These are phyloP conservation scores for Drosophila neutralis DNA, from an alignment of 2,888 invertebrate genomes.

Conservation along the genomic window DNA sequence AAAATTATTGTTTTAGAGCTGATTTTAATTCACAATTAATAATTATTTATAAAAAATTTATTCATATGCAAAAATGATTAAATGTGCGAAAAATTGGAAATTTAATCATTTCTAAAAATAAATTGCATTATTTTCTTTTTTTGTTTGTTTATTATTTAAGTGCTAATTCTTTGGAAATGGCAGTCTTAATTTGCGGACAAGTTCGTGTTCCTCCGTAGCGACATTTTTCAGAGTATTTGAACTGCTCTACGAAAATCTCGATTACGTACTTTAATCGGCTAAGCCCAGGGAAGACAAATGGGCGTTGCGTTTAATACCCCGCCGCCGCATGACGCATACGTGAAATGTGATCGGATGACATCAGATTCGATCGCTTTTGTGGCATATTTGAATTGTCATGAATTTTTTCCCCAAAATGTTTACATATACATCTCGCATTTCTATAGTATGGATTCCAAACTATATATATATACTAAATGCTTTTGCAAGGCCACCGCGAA, in stretches of 20 bases:
- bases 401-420: slow-evolving; percentile 21
- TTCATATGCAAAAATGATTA: neutral
- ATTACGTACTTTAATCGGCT: slow-evolving; percentile 11
- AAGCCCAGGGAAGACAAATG: slow-evolving; percentile 14
- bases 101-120: neutral
- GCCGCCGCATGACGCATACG: slow-evolving; percentile 36
- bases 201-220: neutral
- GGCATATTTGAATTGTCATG: slow-evolving; percentile 14
- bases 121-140: neutral
- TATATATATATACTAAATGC: slow-evolving; percentile 13
- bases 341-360: slow-evolving; percentile 63
- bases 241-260: too few relatives aligned
- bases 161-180: neutral
- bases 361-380: slow-evolving; percentile 49
- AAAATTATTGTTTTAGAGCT: neutral
- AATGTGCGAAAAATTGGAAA: too few relatives aligned
- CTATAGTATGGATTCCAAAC: neutral
- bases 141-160: neutral
- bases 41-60: neutral
- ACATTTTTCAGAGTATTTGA: neutral
- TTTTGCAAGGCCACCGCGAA: slow-evolving; percentile 52
- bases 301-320: slow-evolving; percentile 1
- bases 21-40: neutral
- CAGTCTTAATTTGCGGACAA: neutral
- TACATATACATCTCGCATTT: neutral